Percentiles rank a stretch among this genome's conserved stretches.
These are phyloP conservation scores for Aphelocoma coerulescens DNA, from an alignment of 2,113 vertebrate species.

Conservation along the genomic window DNA sequence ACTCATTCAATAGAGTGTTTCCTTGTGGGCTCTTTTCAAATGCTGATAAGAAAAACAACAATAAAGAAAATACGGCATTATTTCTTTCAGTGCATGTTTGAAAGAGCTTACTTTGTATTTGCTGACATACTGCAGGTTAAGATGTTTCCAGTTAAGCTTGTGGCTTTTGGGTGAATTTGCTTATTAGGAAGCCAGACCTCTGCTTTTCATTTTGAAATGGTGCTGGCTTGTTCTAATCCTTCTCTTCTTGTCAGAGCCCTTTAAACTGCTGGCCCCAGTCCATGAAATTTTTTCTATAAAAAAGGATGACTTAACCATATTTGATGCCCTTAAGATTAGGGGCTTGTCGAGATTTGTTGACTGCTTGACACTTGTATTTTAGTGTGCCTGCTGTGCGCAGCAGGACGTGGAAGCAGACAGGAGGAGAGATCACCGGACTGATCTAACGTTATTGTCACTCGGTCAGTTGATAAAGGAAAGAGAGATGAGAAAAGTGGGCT, in stretches of 20 bases:
- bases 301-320: constrained; percentile 32
- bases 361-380: constrained; percentile 32
- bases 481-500: neutral
- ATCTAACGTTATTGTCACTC: neutral
- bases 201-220: constrained; percentile 5
- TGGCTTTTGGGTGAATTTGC: constrained; percentile 3
- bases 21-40: neutral
- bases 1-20: neutral
- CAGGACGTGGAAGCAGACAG: neutral
- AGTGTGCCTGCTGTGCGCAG: neutral
- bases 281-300: constrained; percentile 10
- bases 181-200: constrained; percentile 9
- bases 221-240: constrained; percentile 9
- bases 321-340: constrained; percentile 41
- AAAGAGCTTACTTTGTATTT: neutral
- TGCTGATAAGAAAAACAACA: neutral
- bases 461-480: neutral
- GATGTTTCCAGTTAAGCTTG: constrained; percentile 27
- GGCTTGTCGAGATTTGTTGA: neutral
- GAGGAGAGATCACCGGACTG: neutral
- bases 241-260: neutral
- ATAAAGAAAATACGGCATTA: neutral
- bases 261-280: neutral
- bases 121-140: neutral
- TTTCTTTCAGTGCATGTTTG: neutral